Evolutionary conservation across 2,888 invertebrate genomes (phyloP).

Genomic region (Scaptomyza tumidula): DNA sequence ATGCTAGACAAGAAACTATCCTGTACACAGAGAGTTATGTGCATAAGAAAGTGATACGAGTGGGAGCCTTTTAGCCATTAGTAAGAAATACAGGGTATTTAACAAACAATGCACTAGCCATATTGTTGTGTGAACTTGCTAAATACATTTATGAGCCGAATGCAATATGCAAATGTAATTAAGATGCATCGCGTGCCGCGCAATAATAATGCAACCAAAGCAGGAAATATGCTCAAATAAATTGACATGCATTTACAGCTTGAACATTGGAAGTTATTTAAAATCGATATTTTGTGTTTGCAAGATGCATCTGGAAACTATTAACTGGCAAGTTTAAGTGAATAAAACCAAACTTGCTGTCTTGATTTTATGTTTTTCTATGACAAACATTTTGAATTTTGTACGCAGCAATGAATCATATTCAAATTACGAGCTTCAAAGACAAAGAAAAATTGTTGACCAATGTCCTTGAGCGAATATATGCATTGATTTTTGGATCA

Average conservation of each 20-base stretch:
- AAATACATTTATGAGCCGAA: conserved; percentile 53
- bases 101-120: background rate
- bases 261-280: background rate
- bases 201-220: conserved; percentile 37
- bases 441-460: background rate
- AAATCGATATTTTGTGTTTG: conserved; percentile 27
- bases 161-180: conserved; percentile 73
- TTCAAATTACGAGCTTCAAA: background rate
- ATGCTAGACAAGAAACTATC: background rate
- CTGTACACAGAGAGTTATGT: background rate
- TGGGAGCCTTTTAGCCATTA: background rate
- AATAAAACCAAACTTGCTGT: background rate
- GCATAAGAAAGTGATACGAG: too few relatives aligned
- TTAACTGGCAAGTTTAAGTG: background rate
- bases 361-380: background rate
- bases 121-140: conserved; percentile 18
- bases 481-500: background rate
- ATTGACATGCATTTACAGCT: conserved; percentile 2
- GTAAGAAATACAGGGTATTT: background rate
- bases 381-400: conserved; percentile 3
- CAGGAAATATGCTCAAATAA: background rate
- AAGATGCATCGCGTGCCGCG: conserved; percentile 44
- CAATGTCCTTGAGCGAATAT: conserved; percentile 5
- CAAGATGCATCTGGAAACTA: background rate
- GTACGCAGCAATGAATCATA: background rate